Percentiles rank a stretch among this genome's conserved stretches.
These are phyloP conservation scores for Coluber constrictor DNA, from an alignment of 2,797 vertebrate genomes.

Conservation along the genomic window DNA sequence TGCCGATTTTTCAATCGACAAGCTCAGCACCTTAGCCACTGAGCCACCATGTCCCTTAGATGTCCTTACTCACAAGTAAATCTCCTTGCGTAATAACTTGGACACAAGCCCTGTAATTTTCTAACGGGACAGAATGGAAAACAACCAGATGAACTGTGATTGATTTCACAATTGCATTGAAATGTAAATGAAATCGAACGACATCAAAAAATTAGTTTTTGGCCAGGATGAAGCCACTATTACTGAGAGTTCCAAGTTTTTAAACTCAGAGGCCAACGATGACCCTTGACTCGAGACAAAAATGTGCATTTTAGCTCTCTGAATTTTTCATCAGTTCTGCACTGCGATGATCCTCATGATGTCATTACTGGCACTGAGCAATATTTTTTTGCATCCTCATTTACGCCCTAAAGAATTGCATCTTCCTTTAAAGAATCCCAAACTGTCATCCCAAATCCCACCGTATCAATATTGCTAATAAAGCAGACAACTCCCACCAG, in stretches of 20 bases:
- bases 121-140: neutral
- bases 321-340: neutral
- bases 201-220: neutral
- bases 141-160: neutral
- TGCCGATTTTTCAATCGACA: no score
- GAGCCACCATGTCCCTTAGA: no score
- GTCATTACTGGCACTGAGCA: neutral
- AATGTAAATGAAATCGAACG: neutral
- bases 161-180: neutral
- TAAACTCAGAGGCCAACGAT: neutral
- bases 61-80: neutral
- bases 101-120: neutral
- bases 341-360: neutral
- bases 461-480: constrained; percentile 72
- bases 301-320: neutral
- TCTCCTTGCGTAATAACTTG: neutral
- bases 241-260: neutral
- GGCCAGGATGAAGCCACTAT: neutral
- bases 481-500: constrained; percentile 70
- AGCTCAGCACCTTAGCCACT: no score
- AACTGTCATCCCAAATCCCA: constrained; percentile 56
- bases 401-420: neutral
- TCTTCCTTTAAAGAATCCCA: constrained; percentile 55
- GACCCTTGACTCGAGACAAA: neutral
- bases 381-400: neutral